A percentile compares a stretch with the other conserved stretches of the same genome.
Conservation (phyloP, 2,113 vertebrate genomes). For the Coturnix japonica region DNA sequence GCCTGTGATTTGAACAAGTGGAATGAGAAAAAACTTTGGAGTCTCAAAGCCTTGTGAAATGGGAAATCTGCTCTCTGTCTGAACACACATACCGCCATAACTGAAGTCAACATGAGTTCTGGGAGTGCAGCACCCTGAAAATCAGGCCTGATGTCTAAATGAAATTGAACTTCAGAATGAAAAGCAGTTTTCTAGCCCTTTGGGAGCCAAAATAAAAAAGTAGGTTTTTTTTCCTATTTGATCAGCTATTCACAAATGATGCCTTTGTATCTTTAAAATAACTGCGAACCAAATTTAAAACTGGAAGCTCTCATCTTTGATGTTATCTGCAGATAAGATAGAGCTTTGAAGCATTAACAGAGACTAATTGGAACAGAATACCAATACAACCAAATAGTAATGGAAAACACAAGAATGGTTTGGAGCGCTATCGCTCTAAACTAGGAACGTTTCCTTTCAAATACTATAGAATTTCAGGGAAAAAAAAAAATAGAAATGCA, state of each 20-base stretch:
- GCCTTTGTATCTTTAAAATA: constrained; percentile 77
- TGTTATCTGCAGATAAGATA: constrained; percentile 77
- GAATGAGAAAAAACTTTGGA: background rate
- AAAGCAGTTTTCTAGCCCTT: constrained; percentile 67
- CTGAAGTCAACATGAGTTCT: background rate
- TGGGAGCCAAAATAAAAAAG: constrained; percentile 67
- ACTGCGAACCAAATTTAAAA: constrained; percentile 75
- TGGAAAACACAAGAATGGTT: constrained; percentile 48
- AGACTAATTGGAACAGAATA: constrained; percentile 78
- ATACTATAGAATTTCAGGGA: background rate
- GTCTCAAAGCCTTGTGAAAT: background rate
- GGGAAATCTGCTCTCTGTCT: background rate
- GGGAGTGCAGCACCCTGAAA: constrained; percentile 25
- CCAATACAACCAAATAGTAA: constrained; percentile 66
- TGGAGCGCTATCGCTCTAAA: constrained; percentile 32
- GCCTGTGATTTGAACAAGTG: background rate
- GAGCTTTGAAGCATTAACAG: constrained; percentile 73
- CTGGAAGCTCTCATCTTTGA: constrained; percentile 77
- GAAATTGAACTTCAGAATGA: constrained; percentile 72
- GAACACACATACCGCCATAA: background rate
- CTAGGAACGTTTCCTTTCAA: background rate
- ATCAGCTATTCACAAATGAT: constrained; percentile 79
- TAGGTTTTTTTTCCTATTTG: constrained; percentile 73
- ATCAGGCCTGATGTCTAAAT: constrained; percentile 56
- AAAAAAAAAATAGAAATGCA: background rate